Percentiles rank a stretch among this genome's conserved stretches.
These are phyloP conservation scores for Trichacis sp. DNA, from an alignment of 2,888 invertebrate species.

Conservation along the genomic window DNA sequence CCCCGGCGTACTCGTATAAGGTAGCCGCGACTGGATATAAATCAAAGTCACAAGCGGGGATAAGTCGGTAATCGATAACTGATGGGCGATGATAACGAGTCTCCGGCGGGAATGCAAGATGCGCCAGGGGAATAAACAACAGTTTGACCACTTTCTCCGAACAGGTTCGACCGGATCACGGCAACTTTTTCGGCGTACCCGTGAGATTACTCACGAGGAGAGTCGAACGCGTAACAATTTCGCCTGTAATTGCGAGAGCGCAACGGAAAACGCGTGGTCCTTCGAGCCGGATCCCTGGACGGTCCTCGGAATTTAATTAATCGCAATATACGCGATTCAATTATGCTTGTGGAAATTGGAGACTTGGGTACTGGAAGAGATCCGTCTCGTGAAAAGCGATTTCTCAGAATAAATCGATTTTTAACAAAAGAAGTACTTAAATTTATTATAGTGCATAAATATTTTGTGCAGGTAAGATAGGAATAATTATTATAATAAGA, in stretches of 20 bases:
- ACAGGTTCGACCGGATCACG: slow-evolving; percentile 37
- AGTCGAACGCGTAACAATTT: neutral
- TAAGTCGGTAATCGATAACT: slow-evolving; percentile 4
- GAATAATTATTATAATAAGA: too few species aligned
- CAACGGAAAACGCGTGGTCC: neutral
- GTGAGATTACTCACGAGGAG: slow-evolving; percentile 17
- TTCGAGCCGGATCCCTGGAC: slow-evolving; percentile 9
- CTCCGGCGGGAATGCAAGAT: slow-evolving; percentile 22
- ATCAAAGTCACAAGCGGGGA: slow-evolving; percentile 6
- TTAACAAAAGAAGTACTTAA: too few species aligned
- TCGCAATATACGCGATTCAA: too few species aligned
- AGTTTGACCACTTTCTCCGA: slow-evolving; percentile 40
- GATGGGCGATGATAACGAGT: slow-evolving; percentile 14
- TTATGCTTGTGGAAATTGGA: too few species aligned
- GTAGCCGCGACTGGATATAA: slow-evolving; percentile 6
- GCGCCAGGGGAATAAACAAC: slow-evolving; percentile 36
- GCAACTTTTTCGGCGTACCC: slow-evolving; percentile 21
- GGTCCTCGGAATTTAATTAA: too few species aligned
- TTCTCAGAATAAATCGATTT: too few species aligned
- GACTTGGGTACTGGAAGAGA: too few species aligned
- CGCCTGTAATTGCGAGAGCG: neutral
- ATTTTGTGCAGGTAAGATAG: too few species aligned
- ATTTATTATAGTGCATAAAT: too few species aligned
- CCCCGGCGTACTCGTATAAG: neutral
- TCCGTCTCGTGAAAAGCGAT: too few species aligned